These are phyloP conservation scores for Platichthys stellatus DNA, from an alignment of 2,113 vertebrate genomes.

Conservation along the genomic window DNA sequence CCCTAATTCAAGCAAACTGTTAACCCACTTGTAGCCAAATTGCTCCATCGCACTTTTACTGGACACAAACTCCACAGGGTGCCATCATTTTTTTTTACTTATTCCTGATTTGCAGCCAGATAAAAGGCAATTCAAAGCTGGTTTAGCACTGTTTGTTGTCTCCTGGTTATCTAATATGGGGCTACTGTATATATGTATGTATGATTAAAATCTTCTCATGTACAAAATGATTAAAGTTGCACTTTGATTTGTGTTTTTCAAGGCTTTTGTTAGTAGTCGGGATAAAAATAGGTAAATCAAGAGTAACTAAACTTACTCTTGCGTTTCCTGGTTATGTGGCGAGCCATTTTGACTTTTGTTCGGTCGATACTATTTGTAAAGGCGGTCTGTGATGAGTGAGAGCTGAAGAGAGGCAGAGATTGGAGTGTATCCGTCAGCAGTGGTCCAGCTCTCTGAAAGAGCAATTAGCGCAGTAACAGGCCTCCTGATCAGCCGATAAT, in stretches of 20 bases:
- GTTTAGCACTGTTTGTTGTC: constrained; percentile 5
- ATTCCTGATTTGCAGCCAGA: constrained; percentile 7
- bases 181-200: constrained; percentile 58
- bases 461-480: constrained; percentile 89
- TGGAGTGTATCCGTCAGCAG: constrained; percentile 71
- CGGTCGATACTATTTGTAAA: constrained; percentile 30
- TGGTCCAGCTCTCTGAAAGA: constrained; percentile 82
- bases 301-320: constrained; percentile 17
- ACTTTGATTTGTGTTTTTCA: constrained; percentile 8
- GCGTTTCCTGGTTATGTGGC: constrained; percentile 4
- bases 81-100: neutral
- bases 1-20: constrained; percentile 2
- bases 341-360: constrained; percentile 6
- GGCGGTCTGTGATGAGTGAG: constrained; percentile 21
- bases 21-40: neutral
- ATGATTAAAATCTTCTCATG: constrained; percentile 21
- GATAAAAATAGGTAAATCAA: constrained; percentile 42
- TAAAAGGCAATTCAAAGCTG: constrained; percentile 1
- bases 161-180: neutral
- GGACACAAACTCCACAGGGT: neutral
- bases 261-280: neutral
- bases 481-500: constrained; percentile 91
- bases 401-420: constrained; percentile 46
- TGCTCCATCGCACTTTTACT: neutral
- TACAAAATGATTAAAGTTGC: constrained; percentile 18